Evolutionary conservation across 2,888 invertebrate species (phyloP), one percentile per base, ranked within the genome.

Genomic region (Drosophila quinaria): DNA sequence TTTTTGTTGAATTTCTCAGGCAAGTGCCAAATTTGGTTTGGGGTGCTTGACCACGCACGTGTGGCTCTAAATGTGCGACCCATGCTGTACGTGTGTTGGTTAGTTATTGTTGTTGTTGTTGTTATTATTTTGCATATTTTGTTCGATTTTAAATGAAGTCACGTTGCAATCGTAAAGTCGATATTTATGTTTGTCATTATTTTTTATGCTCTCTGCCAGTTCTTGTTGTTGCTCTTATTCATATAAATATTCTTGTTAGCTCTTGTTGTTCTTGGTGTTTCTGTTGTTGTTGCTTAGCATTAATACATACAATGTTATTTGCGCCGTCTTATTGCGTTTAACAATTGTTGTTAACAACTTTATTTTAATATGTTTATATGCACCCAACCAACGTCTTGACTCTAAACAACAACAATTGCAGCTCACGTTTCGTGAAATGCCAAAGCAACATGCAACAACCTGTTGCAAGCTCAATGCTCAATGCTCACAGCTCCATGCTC

Each of bases 61-160:
- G 89, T 81, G 84, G 60, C 78, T 74, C 78, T 79, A 80, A 80
- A 70, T 70, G 70, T 76, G 80, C 62, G 80, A 62, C 70, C 80
- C 65, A 42, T 70, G 81, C 81, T 78, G 81, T 78, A 78, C 63
- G 52, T 68, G 71, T 68, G 67, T 64, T 44, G 46, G 9, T 50
- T 33, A 37, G 59, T 10, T 65, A 33, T 51, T 64, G 51, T 46
- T 46, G 41, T 47, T 59, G 56, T 22, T 59, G 44, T 22, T 70
- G 81, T 69, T 71, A 79, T 85, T 89, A 81, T 81, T 77, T 77
- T 80, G 90, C 87, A 88, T 85, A 88, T 90, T 88, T 77, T 89
- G 89, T 86, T 86, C 86, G 86, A 86, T 90, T 90, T 90, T 89
- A 87, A 87, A 87, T 90, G 90, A 87, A 87, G 86, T 87, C 86